Conservation (phyloP, 2,113 vertebrate genomes). For the Cettia cetti region DNA sequence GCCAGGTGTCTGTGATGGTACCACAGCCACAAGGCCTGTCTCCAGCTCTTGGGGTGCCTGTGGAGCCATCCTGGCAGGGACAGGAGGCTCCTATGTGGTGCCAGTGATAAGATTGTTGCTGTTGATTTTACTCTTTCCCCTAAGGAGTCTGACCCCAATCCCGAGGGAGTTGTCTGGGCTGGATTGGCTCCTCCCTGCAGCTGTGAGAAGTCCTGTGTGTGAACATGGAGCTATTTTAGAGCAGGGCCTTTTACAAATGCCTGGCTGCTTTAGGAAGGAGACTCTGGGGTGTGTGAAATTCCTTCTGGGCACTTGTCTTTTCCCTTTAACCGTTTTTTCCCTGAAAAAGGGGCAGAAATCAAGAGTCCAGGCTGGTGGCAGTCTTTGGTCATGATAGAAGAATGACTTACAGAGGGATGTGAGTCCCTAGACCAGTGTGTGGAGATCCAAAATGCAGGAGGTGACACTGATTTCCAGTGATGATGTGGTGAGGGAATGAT, state of each 20-base stretch:
- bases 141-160: not conserved
- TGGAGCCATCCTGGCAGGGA: not conserved
- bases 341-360: not conserved
- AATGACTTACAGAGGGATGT: not conserved
- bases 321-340: not conserved
- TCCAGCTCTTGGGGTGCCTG: not conserved
- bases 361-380: not conserved
- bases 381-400: accelerated
- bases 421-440: not conserved
- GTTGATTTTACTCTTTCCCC: not conserved
- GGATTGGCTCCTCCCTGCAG: not conserved
- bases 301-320: not conserved
- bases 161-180: not conserved
- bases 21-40: accelerated
- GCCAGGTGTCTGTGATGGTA: not conserved
- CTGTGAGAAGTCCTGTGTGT: accelerated
- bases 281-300: not conserved
- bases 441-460: not conserved
- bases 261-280: not conserved
- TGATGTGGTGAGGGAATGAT: not conserved
- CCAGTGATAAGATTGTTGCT: not conserved
- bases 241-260: not conserved
- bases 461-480: not conserved
- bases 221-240: accelerated
- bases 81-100: not conserved